Evolutionary conservation across 2,888 invertebrate genomes (phyloP).

Genomic region (Paralinhomoeus sp.): DNA sequence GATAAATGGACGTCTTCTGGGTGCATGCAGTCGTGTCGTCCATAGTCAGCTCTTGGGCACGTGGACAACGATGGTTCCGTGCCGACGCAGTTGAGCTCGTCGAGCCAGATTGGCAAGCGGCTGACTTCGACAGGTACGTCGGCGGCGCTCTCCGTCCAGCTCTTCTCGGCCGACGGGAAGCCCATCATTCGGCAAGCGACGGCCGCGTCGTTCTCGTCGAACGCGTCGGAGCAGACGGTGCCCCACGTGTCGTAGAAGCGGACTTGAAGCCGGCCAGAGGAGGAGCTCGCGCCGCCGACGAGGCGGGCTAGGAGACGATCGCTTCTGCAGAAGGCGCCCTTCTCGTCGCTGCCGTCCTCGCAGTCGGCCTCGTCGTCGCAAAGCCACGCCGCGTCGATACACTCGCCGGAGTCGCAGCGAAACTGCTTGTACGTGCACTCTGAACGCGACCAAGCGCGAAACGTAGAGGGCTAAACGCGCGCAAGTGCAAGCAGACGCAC

Average conservation of each 20-base stretch:
- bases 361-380: conserved; percentile 12
- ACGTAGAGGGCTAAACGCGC: neutral
- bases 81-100: conserved; percentile 36
- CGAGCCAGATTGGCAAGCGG: conserved; percentile 15
- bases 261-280: conserved; percentile 48
- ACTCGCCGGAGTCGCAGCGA: conserved; percentile 6
- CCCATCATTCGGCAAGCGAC: conserved; percentile 30
- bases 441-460: conserved; percentile 1
- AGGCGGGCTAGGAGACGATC: neutral
- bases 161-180: conserved; percentile 14
- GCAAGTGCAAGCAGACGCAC: neutral
- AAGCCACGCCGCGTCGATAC: conserved; percentile 8
- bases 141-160: conserved; percentile 9
- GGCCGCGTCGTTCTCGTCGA: conserved; percentile 41
- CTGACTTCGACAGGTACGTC: conserved; percentile 30
- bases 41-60: conserved; percentile 31
- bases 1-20: conserved; percentile 44
- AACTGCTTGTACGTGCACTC: conserved; percentile 8
- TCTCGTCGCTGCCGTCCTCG: conserved; percentile 39
- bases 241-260: conserved; percentile 47
- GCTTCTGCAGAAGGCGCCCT: neutral
- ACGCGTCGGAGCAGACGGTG: conserved; percentile 54
- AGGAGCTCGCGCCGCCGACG: neutral
- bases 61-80: conserved; percentile 35
- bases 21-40: conserved; percentile 47